Percentiles rank a stretch among this genome's conserved stretches.
These are phyloP conservation scores for Aurelia aurita DNA, from an alignment of 30 jellyfish, hydroid and myxozoan species.

Conservation along the genomic window DNA sequence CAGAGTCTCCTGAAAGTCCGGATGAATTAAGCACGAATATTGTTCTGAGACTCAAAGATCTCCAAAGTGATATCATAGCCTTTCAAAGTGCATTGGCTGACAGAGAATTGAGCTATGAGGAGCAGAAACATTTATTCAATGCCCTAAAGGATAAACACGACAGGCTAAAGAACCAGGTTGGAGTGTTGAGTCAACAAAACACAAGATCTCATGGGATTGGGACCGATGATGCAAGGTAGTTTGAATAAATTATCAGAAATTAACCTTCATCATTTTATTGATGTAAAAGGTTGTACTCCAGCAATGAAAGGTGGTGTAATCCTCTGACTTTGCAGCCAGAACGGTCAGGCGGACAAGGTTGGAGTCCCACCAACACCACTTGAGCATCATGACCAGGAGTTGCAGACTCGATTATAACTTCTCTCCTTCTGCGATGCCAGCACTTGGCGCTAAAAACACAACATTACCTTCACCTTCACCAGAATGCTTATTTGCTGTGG, in stretches of 20 bases:
- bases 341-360: too few species aligned
- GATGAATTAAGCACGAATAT: background rate
- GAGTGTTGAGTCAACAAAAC: background rate
- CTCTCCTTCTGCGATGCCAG: too few species aligned
- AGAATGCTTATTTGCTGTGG: too few species aligned
- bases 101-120: constrained; percentile 67
- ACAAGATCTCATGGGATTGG: constrained; percentile 34
- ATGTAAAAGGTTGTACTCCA: too few species aligned
- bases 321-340: too few species aligned
- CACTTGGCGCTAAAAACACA: too few species aligned
- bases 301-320: too few species aligned
- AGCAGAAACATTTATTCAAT: constrained; percentile 67
- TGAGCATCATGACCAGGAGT: too few species aligned
- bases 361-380: too few species aligned
- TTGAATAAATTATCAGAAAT: background rate
- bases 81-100: constrained; percentile 77
- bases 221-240: constrained; percentile 31
- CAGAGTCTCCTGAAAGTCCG: constrained; percentile 4
- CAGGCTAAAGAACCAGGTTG: constrained; percentile 53
- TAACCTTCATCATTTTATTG: too few species aligned
- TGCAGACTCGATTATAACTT: too few species aligned
- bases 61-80: constrained; percentile 68
- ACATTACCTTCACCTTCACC: too few species aligned
- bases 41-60: constrained; percentile 58
- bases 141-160: constrained; percentile 82